These are phyloP conservation scores for Thryonomys swinderianus DNA, from an alignment of 2,113 vertebrate genomes.

Conservation along the genomic window DNA sequence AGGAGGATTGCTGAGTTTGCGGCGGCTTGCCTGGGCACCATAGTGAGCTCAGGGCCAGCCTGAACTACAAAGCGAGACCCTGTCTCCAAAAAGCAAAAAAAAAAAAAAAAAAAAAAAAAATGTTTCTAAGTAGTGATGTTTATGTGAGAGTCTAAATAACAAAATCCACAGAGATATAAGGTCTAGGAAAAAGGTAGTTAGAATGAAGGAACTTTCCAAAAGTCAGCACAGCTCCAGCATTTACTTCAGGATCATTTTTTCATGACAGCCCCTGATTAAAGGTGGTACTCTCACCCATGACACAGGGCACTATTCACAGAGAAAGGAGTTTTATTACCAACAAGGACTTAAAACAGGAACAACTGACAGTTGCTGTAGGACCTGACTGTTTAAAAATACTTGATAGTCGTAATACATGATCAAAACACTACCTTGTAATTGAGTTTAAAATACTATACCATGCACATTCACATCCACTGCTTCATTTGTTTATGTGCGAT, in stretches of 20 bases:
- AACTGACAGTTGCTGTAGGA: not conserved
- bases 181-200: not conserved
- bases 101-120: no score
- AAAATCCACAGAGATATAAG: not conserved
- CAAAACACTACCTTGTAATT: not conserved
- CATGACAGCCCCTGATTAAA: not conserved
- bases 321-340: not conserved
- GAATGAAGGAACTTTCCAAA: not conserved
- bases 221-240: not conserved
- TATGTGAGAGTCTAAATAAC: not conserved
- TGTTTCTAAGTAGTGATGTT: not conserved
- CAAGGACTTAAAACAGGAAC: not conserved
- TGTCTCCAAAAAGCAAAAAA: no score
- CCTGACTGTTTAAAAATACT: not conserved
- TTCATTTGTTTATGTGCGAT: not conserved
- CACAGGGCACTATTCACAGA: not conserved
- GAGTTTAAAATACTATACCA: conserved; percentile 5
- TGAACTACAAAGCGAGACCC: no score
- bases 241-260: not conserved
- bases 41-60: no score
- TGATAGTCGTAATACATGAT: not conserved
- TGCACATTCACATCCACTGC: not conserved
- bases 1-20: no score
- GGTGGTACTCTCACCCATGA: not conserved
- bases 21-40: no score